Conservation (phyloP, 2,797 vertebrate species). For the Austrolebias charrua region DNA sequence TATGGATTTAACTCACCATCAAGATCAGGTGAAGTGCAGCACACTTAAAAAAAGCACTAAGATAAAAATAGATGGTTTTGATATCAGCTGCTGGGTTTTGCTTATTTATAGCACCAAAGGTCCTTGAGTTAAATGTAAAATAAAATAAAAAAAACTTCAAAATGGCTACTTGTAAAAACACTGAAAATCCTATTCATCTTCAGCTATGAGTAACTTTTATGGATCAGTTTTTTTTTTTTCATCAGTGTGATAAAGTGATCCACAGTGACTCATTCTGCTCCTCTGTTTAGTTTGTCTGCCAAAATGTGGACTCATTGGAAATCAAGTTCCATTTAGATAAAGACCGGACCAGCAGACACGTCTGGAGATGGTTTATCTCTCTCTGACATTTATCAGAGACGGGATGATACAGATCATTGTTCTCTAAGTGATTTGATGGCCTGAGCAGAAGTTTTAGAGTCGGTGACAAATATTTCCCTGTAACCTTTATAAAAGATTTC, state of each 20-base stretch:
- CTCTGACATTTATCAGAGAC: slow-evolving; percentile 8
- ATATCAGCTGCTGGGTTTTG: slow-evolving; percentile 30
- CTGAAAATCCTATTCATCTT: slow-evolving; percentile 1
- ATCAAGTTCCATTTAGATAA: slow-evolving; percentile 72
- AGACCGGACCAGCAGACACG: slow-evolving; percentile 32
- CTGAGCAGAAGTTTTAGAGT: slow-evolving; percentile 5
- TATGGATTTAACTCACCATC: slow-evolving; percentile 1
- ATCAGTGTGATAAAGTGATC: slow-evolving; percentile 43
- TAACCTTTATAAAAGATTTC: slow-evolving; percentile 1
- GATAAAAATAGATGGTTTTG: slow-evolving; percentile 49
- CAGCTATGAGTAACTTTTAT: slow-evolving; percentile 30
- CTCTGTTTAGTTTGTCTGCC: slow-evolving; percentile 43
- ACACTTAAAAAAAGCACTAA: slow-evolving; percentile 20
- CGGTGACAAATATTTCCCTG: background rate
- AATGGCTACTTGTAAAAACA: slow-evolving; percentile 15
- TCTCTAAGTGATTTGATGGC: slow-evolving; percentile 22
- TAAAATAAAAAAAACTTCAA: slow-evolving; percentile 8
- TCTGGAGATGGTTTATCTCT: slow-evolving; percentile 41
- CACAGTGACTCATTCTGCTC: slow-evolving; percentile 19
- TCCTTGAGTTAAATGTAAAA: slow-evolving; percentile 12
- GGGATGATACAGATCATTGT: slow-evolving; percentile 55
- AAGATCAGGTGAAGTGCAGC: slow-evolving; percentile 13
- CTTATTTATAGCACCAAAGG: slow-evolving; percentile 57
- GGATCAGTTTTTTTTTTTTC: slow-evolving; percentile 25
- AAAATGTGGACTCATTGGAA: slow-evolving; percentile 56